These are phyloP conservation scores for Bedellia somnulentella DNA, from an alignment of 2,888 invertebrate species.

Conservation along the genomic window DNA sequence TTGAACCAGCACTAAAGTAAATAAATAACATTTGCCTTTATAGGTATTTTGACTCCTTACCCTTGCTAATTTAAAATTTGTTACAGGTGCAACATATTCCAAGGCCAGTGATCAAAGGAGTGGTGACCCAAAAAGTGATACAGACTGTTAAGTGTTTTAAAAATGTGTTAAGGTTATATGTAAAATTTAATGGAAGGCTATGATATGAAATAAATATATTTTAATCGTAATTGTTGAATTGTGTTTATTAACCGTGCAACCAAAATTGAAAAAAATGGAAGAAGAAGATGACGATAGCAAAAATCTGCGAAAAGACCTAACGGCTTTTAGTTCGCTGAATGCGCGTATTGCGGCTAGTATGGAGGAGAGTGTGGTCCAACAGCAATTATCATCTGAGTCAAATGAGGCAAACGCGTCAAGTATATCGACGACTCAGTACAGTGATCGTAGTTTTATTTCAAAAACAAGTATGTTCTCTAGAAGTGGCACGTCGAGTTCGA, in stretches of 20 bases:
- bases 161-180: slow-evolving; percentile 28
- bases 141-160: slow-evolving; percentile 59
- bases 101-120: slow-evolving; percentile 20
- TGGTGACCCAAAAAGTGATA: slow-evolving; percentile 51
- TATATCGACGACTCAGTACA: slow-evolving; percentile 44
- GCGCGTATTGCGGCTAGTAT: slow-evolving; percentile 22
- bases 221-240: too few relatives aligned
- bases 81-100: slow-evolving; percentile 36
- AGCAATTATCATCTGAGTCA: slow-evolving; percentile 61
- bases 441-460: slow-evolving; percentile 53
- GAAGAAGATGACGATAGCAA: slow-evolving; percentile 49
- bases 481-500: slow-evolving; percentile 68
- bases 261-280: slow-evolving; percentile 22
- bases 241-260: slow-evolving; percentile 18
- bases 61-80: too few relatives aligned
- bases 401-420: slow-evolving; percentile 53
- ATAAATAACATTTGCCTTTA: too few relatives aligned
- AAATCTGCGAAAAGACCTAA: slow-evolving; percentile 29
- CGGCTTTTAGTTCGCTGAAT: slow-evolving; percentile 34
- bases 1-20: too few relatives aligned
- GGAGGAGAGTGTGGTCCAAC: slow-evolving; percentile 16
- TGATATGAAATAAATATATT: neutral
- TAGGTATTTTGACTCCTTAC: too few relatives aligned
- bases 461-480: slow-evolving; percentile 55
- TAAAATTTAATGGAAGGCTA: neutral